Conservation (phyloP, 2,797 vertebrate species). For the Pseudochirops corinnae region DNA sequence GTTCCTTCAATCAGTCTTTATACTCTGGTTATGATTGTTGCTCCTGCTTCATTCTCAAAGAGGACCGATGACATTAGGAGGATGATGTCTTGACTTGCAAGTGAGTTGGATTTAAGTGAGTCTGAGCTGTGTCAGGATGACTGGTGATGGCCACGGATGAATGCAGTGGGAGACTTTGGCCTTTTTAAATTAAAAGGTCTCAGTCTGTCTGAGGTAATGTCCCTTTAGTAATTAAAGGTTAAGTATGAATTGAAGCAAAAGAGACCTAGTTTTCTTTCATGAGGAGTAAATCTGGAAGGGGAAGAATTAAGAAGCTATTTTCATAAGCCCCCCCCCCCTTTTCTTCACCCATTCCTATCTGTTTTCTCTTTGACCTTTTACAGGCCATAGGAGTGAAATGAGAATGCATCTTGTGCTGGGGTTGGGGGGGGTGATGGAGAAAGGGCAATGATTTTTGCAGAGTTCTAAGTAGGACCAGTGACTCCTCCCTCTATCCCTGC, state of each 20-base stretch:
- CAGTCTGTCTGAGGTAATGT: background rate
- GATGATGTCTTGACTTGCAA: too few relatives aligned
- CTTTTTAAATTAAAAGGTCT: background rate
- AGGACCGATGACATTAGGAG: background rate
- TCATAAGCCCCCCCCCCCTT: background rate
- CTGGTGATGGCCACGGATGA: background rate
- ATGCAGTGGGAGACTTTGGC: background rate
- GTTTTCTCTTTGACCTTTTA: background rate
- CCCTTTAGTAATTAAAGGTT: background rate
- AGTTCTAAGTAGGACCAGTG: background rate
- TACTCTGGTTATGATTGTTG: background rate
- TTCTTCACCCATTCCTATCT: background rate
- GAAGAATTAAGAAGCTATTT: background rate
- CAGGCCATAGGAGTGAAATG: background rate
- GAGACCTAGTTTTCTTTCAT: background rate
- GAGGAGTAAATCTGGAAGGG: background rate
- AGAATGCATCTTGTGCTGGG: background rate
- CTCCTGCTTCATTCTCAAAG: background rate
- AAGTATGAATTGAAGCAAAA: background rate
- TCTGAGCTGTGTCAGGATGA: background rate
- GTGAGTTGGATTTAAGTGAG: background rate
- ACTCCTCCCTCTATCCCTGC: background rate
- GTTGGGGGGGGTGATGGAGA: background rate
- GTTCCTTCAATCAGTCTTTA: background rate
- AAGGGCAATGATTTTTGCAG: background rate